Conservation (phyloP, 2,113 vertebrate genomes). For the Triplophysa siluroides region DNA sequence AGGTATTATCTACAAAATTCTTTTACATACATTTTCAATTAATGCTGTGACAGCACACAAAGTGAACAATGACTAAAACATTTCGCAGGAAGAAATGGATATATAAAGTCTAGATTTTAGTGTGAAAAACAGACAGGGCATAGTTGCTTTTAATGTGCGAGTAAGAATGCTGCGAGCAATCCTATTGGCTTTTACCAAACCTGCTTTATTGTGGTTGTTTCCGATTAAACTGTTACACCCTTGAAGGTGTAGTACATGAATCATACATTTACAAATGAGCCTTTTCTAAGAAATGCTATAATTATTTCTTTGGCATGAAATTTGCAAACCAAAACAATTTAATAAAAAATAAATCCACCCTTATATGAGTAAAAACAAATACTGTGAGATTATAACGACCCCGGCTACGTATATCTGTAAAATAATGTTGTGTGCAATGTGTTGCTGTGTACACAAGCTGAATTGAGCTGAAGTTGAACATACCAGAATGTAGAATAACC, state of each 20-base stretch:
- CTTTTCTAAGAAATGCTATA: no score
- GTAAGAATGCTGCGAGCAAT: slow-evolving; percentile 10
- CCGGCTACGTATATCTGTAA: neutral
- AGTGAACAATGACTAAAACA: neutral
- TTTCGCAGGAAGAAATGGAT: slow-evolving; percentile 33
- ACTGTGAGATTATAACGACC: neutral
- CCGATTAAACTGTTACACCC: neutral
- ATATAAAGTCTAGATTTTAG: slow-evolving; percentile 49
- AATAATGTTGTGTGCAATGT: neutral
- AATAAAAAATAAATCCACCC: no score
- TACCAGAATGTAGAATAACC: slow-evolving; percentile 87
- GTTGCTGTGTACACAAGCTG: neutral
- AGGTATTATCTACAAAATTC: slow-evolving; percentile 68
- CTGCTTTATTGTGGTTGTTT: neutral
- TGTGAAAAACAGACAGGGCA: slow-evolving; percentile 50
- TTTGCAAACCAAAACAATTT: no score
- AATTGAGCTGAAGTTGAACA: slow-evolving; percentile 42
- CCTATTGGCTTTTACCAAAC: neutral
- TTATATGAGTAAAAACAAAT: neutral
- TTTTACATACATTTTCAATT: slow-evolving; percentile 55
- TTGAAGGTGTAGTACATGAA: slow-evolving; percentile 1
- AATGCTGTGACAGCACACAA: slow-evolving; percentile 56
- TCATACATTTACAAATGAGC: no score
- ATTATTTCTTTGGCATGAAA: no score
- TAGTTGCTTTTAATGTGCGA: neutral